phyloP scores from a whole-genome alignment of 2,797 vertebrate genomes.

The Clamator glandarius region DNA sequence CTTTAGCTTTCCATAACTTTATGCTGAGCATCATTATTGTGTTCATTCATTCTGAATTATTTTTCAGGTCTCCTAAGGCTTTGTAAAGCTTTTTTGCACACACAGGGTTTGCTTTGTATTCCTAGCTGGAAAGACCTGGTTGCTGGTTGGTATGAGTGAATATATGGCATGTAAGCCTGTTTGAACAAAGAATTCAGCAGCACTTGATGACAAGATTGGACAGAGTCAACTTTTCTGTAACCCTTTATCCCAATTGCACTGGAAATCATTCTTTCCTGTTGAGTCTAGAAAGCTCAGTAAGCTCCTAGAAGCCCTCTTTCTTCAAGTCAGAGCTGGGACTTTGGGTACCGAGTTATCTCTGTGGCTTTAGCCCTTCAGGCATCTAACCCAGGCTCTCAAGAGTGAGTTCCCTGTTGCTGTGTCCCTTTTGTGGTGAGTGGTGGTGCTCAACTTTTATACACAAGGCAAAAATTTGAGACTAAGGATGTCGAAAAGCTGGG shows the following conservation, averaged over 20 bases:
- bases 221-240: background rate
- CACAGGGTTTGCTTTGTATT: background rate
- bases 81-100: background rate
- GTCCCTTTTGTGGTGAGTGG: background rate
- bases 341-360: background rate
- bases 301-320: background rate
- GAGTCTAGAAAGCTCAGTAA: background rate
- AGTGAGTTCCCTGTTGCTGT: background rate
- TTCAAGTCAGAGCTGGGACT: background rate
- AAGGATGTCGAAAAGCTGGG: background rate
- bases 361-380: background rate
- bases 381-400: background rate
- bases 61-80: background rate
- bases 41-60: background rate
- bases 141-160: background rate
- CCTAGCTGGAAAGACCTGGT: background rate
- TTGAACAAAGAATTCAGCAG: background rate
- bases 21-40: background rate
- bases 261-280: background rate
- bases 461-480: background rate
- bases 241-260: background rate
- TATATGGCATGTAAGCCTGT: background rate
- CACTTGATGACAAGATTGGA: background rate
- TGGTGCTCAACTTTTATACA: background rate
- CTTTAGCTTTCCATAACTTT: background rate